Base-by-base conservation (phyloP, 2,888 invertebrate species). In the Pogonocherus hispidulus region DNA sequence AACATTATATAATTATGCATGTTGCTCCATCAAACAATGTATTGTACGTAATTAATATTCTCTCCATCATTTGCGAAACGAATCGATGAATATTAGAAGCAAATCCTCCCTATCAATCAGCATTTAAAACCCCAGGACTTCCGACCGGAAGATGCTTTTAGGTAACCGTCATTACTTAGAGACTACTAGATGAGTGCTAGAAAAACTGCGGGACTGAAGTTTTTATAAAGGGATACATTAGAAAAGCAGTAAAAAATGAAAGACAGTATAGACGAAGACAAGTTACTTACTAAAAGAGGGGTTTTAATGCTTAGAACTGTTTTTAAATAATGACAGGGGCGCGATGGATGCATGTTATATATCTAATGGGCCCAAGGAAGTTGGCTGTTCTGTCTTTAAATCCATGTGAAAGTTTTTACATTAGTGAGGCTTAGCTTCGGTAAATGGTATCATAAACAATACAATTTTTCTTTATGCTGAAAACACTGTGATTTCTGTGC, bases 41-140 rank as follows among this genome's bases (percentile, higher is more conserved):
- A 37, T 1, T 37, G 9, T 5, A 11, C 11, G 22, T 55, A 55
- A 37, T 55, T 55, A 55, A 37, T 19, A 55, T 59, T 44, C 47
- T 59, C 23, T 27, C 46, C 9, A 20, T 46, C 20, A 47, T 47
- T 59, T 47, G 59, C 59, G 32, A 59, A 47, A 59, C 32, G 47
- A 19, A 14, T 27, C 19, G 27, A 59, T 52, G 65, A 57, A 57
- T 57, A 57, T 64, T 27, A 37, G 11, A 32, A 19, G 55, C 52
- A 64, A 47, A 55, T 20, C 32, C 20, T 56, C 35, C 23, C 55
- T 64, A 64, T 64, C 56, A 56, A 64, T 64, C 64, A 64, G 27
- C 35, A 56, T 27, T 49, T 64, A 55, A 64, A 44, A 47, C 47
- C 59, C 46, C 35, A 54, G 35, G 49, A 54, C 64, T 16, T 56